Conservation (phyloP, 2,888 invertebrate species). For the Machimus atricapillus region DNA sequence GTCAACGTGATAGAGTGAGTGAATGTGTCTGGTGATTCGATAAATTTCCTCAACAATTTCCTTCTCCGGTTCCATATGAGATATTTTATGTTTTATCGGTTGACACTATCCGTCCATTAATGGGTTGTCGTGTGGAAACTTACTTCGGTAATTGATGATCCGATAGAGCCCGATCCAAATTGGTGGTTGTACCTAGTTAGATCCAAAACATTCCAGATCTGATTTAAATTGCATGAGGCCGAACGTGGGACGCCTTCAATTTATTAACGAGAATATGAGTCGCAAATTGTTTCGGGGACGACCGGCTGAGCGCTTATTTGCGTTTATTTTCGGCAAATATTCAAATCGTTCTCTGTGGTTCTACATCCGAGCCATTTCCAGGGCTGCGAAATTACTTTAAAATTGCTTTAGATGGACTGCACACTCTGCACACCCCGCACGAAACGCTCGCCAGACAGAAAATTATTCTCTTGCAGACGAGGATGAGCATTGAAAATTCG, state of each 20-base stretch:
- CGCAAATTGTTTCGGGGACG: background rate
- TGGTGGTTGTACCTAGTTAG: conserved; percentile 40
- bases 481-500: background rate
- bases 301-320: background rate
- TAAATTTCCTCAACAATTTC: conserved; percentile 47
- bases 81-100: conserved; percentile 47
- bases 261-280: conserved; percentile 15
- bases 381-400: background rate
- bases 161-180: conserved; percentile 45
- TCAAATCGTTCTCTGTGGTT: background rate
- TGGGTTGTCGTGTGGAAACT: conserved; percentile 47
- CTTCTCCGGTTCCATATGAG: conserved; percentile 46
- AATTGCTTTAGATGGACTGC: background rate
- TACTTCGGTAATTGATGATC: conserved; percentile 46
- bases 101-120: conserved; percentile 47
- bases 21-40: conserved; percentile 44
- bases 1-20: conserved; percentile 36
- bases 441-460: background rate
- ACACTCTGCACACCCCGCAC: background rate
- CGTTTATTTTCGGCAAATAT: background rate
- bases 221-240: conserved; percentile 26
- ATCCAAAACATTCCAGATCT: background rate
- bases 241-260: background rate
- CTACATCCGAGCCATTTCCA: background rate
- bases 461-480: background rate